Conservation (phyloP, 2,888 invertebrate species). For the Periphyllus acericola region DNA sequence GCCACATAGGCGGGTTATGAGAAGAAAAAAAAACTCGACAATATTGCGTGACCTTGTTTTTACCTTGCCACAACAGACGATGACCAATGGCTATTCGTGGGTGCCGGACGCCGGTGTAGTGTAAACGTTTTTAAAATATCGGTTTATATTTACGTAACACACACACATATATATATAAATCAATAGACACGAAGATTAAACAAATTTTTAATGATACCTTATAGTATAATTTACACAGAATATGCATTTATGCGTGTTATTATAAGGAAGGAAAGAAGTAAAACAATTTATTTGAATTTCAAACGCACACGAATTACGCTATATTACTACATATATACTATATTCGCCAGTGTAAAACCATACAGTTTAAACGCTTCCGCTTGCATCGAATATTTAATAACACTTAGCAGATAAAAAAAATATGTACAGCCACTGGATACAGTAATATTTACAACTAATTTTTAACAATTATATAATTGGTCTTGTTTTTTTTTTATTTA, state of each 20-base stretch:
- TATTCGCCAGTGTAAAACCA: too few relatives aligned
- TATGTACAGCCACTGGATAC: not conserved
- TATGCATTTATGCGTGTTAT: not conserved
- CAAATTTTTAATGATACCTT: not conserved
- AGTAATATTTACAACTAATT: not conserved
- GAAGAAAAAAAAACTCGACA: not conserved
- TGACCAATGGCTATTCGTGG: not conserved
- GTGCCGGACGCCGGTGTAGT: not conserved
- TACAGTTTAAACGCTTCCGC: not conserved
- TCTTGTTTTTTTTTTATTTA: too few relatives aligned
- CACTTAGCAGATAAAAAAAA: not conserved
- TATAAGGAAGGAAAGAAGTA: not conserved
- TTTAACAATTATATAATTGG: too few relatives aligned
- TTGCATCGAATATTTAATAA: not conserved
- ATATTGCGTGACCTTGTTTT: not conserved
- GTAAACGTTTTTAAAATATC: not conserved
- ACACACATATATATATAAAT: too few relatives aligned
- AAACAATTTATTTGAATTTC: not conserved
- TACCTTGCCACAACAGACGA: not conserved
- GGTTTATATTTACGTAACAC: not conserved
- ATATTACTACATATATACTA: too few relatives aligned
- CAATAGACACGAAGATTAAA: not conserved
- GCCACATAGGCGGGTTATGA: not conserved
- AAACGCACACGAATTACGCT: not conserved
- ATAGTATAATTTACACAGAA: not conserved